Evolutionary conservation across 2,797 vertebrate genomes (phyloP).

Genomic region (Anolis apletophallus): DNA sequence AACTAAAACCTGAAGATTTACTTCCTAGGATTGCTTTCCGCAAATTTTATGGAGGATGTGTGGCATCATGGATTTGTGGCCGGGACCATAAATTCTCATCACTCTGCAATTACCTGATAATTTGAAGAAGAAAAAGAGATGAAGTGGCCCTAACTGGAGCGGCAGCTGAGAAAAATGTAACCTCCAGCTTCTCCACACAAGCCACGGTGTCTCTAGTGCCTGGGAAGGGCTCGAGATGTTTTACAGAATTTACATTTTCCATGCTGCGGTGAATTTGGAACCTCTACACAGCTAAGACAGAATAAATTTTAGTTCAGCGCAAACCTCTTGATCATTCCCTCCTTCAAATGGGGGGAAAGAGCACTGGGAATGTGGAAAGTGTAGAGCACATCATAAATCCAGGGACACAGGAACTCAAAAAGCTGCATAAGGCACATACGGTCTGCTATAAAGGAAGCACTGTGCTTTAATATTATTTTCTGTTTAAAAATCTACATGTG

Average conservation of each 20-base stretch:
- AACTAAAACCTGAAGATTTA: not conserved
- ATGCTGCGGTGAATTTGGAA: conserved; percentile 81
- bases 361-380: conserved; percentile 79
- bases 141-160: conserved; percentile 54
- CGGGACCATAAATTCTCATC: conserved; percentile 31
- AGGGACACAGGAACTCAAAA: conserved; percentile 79
- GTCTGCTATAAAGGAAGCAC: conserved; percentile 79
- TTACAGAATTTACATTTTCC: conserved; percentile 80
- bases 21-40: not conserved
- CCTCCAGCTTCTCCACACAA: conserved; percentile 60
- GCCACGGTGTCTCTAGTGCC: conserved; percentile 65
- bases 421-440: conserved; percentile 79
- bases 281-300: conserved; percentile 79
- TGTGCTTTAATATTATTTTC: conserved; percentile 83
- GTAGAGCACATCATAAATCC: conserved; percentile 83
- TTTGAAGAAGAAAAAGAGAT: not conserved
- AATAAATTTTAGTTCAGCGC: conserved; percentile 81
- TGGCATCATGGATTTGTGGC: not conserved
- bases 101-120: conserved; percentile 62
- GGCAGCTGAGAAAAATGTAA: conserved; percentile 57
- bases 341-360: conserved; percentile 81
- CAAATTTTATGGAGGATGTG: not conserved
- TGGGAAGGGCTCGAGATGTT: conserved; percentile 75
- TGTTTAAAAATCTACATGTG: conserved; percentile 82
- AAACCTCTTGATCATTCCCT: conserved; percentile 82